phyloP scores from a whole-genome alignment of 2,113 vertebrate species.

The Coregonus clupeaformis region DNA sequence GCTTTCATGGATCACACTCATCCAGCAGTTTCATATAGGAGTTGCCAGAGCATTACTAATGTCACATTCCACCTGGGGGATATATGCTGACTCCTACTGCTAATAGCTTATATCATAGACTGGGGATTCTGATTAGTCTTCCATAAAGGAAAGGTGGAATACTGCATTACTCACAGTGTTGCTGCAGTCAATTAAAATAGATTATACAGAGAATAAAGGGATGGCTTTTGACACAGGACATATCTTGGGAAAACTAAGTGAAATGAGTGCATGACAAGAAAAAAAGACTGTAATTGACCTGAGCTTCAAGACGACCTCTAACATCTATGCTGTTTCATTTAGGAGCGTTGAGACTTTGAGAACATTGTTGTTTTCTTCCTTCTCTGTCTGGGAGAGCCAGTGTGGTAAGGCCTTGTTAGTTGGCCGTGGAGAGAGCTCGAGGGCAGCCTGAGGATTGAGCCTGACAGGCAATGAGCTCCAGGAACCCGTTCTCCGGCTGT shows the following conservation, averaged over 20 bases:
- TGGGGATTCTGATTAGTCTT: constrained; percentile 12
- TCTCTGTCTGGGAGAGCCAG: constrained; percentile 45
- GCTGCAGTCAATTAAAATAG: background rate
- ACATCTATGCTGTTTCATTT: constrained; percentile 56
- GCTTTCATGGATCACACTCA: constrained; percentile 10
- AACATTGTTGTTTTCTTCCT: constrained; percentile 32
- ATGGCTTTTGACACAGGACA: constrained; percentile 10
- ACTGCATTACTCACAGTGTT: background rate
- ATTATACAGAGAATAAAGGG: background rate
- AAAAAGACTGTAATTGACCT: constrained; percentile 39
- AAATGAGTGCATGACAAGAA: background rate
- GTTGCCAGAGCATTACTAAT: constrained; percentile 25
- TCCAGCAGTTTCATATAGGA: constrained; percentile 4
- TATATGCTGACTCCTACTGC: constrained; percentile 1
- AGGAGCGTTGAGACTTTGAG: constrained; percentile 40
- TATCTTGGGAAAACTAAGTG: background rate
- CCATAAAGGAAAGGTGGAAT: constrained; percentile 2
- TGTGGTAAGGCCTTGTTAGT: constrained; percentile 62
- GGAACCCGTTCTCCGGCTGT: constrained; percentile 51
- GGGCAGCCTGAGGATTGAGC: constrained; percentile 60
- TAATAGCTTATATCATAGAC: constrained; percentile 21
- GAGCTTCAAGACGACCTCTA: constrained; percentile 39
- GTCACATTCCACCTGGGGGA: constrained; percentile 4
- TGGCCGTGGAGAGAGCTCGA: constrained; percentile 59
- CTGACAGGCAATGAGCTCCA: constrained; percentile 63